Conservation (phyloP, 2,797 vertebrate species). For the Myiothlypis chrysogaster region DNA sequence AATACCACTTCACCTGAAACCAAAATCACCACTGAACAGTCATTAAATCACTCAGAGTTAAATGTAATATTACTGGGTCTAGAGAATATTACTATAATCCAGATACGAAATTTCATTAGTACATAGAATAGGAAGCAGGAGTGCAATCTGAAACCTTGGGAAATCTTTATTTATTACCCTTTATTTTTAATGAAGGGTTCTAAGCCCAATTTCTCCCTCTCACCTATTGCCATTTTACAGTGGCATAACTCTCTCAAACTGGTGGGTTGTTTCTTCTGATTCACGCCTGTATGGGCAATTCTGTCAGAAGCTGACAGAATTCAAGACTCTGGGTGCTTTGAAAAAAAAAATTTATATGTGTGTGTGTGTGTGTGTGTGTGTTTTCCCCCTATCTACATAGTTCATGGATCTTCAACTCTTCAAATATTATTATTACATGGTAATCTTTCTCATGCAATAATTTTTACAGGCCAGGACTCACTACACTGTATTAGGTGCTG, state of each 20-base stretch:
- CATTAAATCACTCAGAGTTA: constrained; percentile 68
- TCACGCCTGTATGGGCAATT: background rate
- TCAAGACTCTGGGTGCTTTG: background rate
- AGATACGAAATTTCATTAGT: constrained; percentile 20
- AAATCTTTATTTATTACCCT: constrained; percentile 22
- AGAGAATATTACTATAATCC: constrained; percentile 46
- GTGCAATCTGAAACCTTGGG: background rate
- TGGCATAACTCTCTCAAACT: background rate
- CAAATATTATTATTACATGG: background rate
- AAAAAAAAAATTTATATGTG: background rate
- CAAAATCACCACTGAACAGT: constrained; percentile 62
- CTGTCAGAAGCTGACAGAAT: background rate
- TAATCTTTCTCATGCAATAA: background rate
- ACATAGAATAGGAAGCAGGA: background rate
- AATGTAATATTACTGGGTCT: constrained; percentile 57
- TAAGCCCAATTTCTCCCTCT: background rate
- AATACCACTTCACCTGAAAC: constrained; percentile 56
- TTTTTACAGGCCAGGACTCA: background rate
- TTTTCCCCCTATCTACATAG: background rate
- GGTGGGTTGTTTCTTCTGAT: background rate
- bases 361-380: background rate
- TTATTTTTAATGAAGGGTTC: background rate
- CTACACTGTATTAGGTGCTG: background rate
- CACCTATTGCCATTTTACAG: background rate
- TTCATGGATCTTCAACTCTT: background rate